phyloP scores from a whole-genome alignment of 2,888 invertebrate genomes.

The Synergus japonicus region DNA sequence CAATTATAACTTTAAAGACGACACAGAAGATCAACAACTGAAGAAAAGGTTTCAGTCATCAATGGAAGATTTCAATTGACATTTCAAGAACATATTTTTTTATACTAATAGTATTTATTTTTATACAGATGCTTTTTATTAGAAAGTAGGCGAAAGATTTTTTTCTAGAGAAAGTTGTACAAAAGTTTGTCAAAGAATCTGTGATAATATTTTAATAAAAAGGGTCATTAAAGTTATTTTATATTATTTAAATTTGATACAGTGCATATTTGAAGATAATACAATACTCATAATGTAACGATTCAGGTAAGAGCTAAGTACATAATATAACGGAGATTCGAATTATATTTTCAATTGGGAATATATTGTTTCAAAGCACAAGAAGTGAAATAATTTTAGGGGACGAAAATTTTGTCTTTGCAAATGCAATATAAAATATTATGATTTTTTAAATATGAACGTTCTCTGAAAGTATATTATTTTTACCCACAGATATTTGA shows the following conservation, averaged over 20 bases:
- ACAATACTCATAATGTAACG: background rate
- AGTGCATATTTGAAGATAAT: conserved; percentile 7
- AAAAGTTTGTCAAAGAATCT: background rate
- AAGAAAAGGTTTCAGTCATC: background rate
- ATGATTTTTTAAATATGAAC: too few species aligned
- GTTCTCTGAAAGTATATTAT: background rate
- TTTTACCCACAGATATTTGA: conserved; percentile 3
- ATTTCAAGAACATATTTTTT: background rate
- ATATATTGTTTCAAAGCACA: too few species aligned
- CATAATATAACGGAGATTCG: too few species aligned
- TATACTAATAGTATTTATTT: too few species aligned
- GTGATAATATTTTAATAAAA: background rate
- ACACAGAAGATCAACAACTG: conserved; percentile 12
- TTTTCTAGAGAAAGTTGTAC: background rate
- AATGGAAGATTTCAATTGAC: background rate
- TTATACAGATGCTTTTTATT: too few species aligned
- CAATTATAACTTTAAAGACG: too few species aligned
- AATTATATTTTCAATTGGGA: too few species aligned
- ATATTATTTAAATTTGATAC: background rate
- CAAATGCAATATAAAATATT: too few species aligned
- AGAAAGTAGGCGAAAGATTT: background rate
- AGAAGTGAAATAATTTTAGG: too few species aligned
- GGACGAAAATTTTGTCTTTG: too few species aligned
- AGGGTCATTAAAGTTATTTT: background rate
- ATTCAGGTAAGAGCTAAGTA: background rate